Conservation (phyloP, 2,797 vertebrate genomes). For the Amphiprion clarkii region DNA sequence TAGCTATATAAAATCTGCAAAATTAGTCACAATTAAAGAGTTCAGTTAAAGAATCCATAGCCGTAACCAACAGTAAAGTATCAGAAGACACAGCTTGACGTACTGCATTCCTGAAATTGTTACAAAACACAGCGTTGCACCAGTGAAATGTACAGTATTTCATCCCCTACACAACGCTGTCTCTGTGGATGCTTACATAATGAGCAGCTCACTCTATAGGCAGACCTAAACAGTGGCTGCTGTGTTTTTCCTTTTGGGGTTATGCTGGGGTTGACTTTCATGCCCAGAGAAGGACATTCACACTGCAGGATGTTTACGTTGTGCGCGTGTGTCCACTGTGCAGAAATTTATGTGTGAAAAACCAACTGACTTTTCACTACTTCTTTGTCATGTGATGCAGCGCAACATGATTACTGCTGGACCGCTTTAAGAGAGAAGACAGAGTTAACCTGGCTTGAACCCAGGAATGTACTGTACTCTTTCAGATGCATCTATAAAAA, state of each 20-base stretch:
- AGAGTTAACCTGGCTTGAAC: constrained; percentile 28
- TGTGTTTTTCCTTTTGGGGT: constrained; percentile 44
- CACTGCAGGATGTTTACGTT: constrained; percentile 51
- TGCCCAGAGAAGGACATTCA: constrained; percentile 41
- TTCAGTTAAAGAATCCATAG: constrained; percentile 7
- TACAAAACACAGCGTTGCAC: background rate
- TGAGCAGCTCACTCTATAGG: constrained; percentile 25
- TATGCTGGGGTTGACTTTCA: constrained; percentile 31
- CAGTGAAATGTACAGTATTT: constrained; percentile 6
- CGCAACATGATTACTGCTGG: constrained; percentile 6
- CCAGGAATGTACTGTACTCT: constrained; percentile 1
- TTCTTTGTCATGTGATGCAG: constrained; percentile 19
- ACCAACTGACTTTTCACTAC: constrained; percentile 13
- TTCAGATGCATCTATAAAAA: background rate
- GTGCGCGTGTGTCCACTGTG: constrained; percentile 8
- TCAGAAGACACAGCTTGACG: background rate
- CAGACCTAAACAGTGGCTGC: constrained; percentile 28
- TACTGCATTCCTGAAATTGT: constrained; percentile 21
- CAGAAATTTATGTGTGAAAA: constrained; percentile 35
- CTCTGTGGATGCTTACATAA: constrained; percentile 37
- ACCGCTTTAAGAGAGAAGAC: background rate
- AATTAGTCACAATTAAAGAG: constrained; percentile 2
- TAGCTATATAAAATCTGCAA: background rate
- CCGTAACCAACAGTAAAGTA: constrained; percentile 4
- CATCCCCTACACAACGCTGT: constrained; percentile 23